Base-by-base conservation (phyloP, 2,113 vertebrate genomes). In the Pomatorhinus ruficollis region DNA sequence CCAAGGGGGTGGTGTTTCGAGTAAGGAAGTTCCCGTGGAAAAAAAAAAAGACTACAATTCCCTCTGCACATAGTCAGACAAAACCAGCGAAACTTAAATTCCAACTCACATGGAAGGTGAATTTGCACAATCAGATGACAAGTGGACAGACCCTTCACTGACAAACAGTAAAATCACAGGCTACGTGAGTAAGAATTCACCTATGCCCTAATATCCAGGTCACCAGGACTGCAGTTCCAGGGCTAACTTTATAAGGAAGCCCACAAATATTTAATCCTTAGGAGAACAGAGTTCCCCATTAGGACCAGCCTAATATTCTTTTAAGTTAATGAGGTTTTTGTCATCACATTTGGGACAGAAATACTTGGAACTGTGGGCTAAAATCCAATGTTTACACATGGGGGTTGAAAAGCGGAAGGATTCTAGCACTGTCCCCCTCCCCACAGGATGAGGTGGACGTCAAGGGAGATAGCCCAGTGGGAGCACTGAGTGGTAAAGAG, bases 1-100 rank as follows among this genome's bases (percentile, higher is more conserved):
- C 93, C 94, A 95, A 96, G 83, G 94, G 94, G 92, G 96, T 90
- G 97, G 97, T 93, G 97, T 96, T 97, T 83, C 54, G 3, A 83
- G 88, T 96, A 89, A 90, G 97, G 96, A 95, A 97, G 95, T 94
- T 90, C 90, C 54, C 1, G 1, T 4, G 15, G 15, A 8, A 61
- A 92, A 84, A 79, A 83, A 90, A 54, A n/a, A 2, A 2, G 21
- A 65, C 71, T 96, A 79, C 87, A 93, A 95, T 82, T 94, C 85
- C 88, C 93, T 95, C 40, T 87, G 82, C 85, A 94, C 84, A 93
- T 82, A 94, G 83, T 96, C 94, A 95, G 85, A 80, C 57, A 86
- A 93, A 92, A 88, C 59, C 79, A 91, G 86, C 3, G 56, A 95
- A 87, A 97, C 96, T 93, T 87, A 83, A 91, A 93, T 87, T 91